Conservation (phyloP, 2,113 vertebrate genomes). For the Rhea americana region DNA sequence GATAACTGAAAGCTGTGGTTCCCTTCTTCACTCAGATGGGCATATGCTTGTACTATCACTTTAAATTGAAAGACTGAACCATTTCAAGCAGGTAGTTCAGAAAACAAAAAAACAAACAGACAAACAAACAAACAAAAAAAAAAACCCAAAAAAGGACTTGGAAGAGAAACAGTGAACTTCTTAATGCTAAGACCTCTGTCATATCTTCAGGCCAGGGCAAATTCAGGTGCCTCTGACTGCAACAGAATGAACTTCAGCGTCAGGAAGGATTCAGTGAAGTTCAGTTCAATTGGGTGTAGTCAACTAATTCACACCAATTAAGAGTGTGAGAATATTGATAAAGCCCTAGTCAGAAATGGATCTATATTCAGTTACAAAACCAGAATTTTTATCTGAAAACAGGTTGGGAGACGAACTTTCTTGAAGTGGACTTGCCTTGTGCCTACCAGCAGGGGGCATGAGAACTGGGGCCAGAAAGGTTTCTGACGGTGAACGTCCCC, state of each 20-base stretch:
- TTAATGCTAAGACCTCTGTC: background rate
- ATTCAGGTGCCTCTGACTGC: background rate
- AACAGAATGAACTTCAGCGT: background rate
- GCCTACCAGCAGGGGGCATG: background rate
- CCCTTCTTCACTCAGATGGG: background rate
- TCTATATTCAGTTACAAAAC: background rate
- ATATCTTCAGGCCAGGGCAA: background rate
- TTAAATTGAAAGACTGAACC: background rate
- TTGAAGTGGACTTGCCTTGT: background rate
- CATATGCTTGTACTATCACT: background rate
- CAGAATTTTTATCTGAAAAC: background rate
- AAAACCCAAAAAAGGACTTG: too few relatives aligned
- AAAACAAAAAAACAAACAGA: background rate
- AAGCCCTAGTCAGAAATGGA: background rate
- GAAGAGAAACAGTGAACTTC: background rate
- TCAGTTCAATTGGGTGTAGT: background rate
- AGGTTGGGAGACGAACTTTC: background rate
- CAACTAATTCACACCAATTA: background rate
- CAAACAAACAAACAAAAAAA: background rate
- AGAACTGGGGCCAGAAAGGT: background rate
- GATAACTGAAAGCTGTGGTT: background rate
- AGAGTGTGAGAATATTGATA: background rate
- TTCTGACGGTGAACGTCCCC: background rate
- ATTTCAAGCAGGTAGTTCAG: background rate
- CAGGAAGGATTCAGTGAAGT: background rate